Conservation (phyloP, 2,113 vertebrate genomes). For the Conger conger region DNA sequence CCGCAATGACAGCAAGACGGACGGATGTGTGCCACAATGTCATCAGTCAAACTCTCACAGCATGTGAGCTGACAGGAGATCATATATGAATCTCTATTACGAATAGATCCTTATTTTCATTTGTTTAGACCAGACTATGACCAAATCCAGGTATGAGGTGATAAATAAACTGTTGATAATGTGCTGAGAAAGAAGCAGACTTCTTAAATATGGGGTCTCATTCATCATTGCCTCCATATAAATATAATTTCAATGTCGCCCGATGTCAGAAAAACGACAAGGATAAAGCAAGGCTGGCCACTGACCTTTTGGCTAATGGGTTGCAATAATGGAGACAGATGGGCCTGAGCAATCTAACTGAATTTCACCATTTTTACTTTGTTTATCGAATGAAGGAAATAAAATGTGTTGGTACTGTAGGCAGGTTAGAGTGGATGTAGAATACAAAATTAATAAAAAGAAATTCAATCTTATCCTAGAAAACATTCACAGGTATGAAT, state of each 20-base stretch:
- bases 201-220: background rate
- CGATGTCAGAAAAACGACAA: conserved; percentile 10
- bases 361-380: background rate
- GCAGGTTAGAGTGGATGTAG: conserved; percentile 5
- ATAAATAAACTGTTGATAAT: background rate
- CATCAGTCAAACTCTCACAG: background rate
- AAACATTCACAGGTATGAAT: background rate
- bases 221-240: background rate
- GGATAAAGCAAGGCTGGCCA: conserved; percentile 21
- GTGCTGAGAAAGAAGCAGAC: background rate
- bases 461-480: background rate
- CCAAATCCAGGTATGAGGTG: background rate
- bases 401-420: conserved; percentile 15
- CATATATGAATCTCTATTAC: background rate
- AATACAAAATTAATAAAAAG: background rate
- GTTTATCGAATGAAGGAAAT: background rate
- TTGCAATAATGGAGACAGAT: conserved; percentile 17
- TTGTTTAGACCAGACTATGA: background rate
- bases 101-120: background rate
- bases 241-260: background rate
- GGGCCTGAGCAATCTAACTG: background rate
- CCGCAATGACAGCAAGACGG: background rate
- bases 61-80: background rate
- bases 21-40: background rate
- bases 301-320: conserved; percentile 12